These are phyloP conservation scores for Micromys minutus DNA, from an alignment of 2,113 vertebrate genomes.

Conservation along the genomic window DNA sequence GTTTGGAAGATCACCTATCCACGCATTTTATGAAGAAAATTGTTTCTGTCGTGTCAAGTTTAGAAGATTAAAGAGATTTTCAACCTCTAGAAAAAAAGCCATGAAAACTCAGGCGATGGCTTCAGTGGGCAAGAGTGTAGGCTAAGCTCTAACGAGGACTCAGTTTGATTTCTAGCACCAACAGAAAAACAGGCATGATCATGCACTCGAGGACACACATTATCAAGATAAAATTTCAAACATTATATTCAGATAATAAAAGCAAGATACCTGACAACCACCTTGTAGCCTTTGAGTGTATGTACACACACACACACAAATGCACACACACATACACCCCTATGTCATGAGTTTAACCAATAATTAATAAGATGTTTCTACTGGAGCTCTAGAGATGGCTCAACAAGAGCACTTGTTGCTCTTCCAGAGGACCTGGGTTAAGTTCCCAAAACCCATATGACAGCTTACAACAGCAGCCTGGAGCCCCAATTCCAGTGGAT, in stretches of 20 bases:
- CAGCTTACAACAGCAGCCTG: neutral
- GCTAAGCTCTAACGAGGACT: neutral
- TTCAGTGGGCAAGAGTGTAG: neutral
- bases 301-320: neutral
- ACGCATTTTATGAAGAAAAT: neutral
- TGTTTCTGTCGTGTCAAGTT: neutral
- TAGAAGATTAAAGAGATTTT: slow-evolving; percentile 22
- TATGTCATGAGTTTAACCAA: neutral
- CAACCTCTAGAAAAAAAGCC: slow-evolving; percentile 14
- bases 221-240: neutral
- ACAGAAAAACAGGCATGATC: neutral
- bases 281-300: neutral
- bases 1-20: neutral
- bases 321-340: neutral
- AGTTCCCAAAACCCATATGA: neutral
- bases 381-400: neutral
- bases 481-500: neutral
- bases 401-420: neutral
- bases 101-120: neutral
- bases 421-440: neutral
- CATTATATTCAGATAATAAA: neutral
- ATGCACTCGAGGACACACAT: neutral
- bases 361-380: slow-evolving; percentile 27
- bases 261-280: neutral
- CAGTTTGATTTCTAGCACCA: neutral